These are phyloP conservation scores for Leptatherina wallacei DNA, from an alignment of 2,797 vertebrate genomes.

Conservation along the genomic window DNA sequence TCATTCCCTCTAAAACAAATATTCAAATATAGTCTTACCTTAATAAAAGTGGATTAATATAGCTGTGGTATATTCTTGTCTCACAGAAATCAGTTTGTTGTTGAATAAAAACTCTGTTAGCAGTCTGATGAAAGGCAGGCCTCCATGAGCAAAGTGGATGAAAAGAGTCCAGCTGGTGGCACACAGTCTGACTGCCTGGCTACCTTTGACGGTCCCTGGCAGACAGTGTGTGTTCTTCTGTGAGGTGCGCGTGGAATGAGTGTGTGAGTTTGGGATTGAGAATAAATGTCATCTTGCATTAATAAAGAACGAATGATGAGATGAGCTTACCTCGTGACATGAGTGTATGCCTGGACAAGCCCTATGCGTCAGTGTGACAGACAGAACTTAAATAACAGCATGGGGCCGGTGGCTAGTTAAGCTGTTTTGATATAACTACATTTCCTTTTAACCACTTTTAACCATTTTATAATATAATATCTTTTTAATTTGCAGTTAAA, in stretches of 20 bases:
- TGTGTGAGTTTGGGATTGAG: slow-evolving; percentile 69
- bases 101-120: slow-evolving; percentile 30
- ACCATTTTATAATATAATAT: not conserved
- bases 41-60: slow-evolving; percentile 42
- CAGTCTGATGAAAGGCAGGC: slow-evolving; percentile 26
- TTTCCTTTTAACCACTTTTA: not conserved
- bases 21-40: slow-evolving; percentile 54
- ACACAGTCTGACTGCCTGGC: slow-evolving; percentile 64
- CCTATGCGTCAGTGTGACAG: slow-evolving; percentile 28
- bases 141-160: slow-evolving; percentile 42
- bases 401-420: not conserved
- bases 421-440: not conserved
- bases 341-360: slow-evolving; percentile 35
- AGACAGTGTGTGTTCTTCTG: slow-evolving; percentile 50
- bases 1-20: not conserved
- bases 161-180: slow-evolving; percentile 27
- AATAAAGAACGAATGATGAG: slow-evolving; percentile 73
- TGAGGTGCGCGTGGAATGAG: slow-evolving; percentile 28
- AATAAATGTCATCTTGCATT: slow-evolving; percentile 80
- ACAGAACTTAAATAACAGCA: slow-evolving; percentile 42
- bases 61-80: slow-evolving; percentile 19
- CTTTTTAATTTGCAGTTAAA: not conserved
- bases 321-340: slow-evolving; percentile 70
- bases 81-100: slow-evolving; percentile 37
- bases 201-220: slow-evolving; percentile 57